Percentiles rank a stretch among this genome's conserved stretches.
Conservation (phyloP, 1,140 invertebrate species). For the Melipona quadrifasciata region DNA sequence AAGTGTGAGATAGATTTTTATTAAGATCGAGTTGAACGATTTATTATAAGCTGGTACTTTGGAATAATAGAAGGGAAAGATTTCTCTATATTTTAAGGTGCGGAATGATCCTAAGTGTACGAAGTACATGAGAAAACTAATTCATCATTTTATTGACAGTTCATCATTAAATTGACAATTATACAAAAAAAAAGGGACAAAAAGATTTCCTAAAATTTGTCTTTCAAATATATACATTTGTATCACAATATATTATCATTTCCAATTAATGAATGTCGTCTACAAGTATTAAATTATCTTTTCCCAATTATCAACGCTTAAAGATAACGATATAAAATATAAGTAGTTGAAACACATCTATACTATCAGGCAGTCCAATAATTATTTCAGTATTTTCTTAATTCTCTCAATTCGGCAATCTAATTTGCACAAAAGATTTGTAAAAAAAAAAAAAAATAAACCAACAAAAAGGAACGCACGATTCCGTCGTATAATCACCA, state of each 20-base stretch:
- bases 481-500: conserved; percentile 27
- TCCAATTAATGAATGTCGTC: not conserved
- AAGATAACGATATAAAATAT: not conserved
- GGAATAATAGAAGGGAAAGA: no score
- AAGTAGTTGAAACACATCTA: not conserved
- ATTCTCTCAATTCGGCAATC: not conserved
- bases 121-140: not conserved
- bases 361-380: not conserved
- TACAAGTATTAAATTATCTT: not conserved
- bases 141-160: conserved; percentile 1
- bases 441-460: not conserved
- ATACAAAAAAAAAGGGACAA: not conserved
- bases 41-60: no score
- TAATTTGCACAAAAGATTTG: not conserved
- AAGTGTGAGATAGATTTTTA: no score
- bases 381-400: not conserved
- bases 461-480: not conserved
- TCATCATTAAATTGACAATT: not conserved
- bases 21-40: no score
- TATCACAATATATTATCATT: conserved; percentile 14
- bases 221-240: conserved; percentile 1
- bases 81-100: no score
- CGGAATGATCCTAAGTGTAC: no score
- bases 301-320: not conserved
- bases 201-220: not conserved